Evolutionary conservation across 2,797 vertebrate species (phyloP), one percentile per base, ranked within the genome.

Genomic region (Danio aesculapii): DNA sequence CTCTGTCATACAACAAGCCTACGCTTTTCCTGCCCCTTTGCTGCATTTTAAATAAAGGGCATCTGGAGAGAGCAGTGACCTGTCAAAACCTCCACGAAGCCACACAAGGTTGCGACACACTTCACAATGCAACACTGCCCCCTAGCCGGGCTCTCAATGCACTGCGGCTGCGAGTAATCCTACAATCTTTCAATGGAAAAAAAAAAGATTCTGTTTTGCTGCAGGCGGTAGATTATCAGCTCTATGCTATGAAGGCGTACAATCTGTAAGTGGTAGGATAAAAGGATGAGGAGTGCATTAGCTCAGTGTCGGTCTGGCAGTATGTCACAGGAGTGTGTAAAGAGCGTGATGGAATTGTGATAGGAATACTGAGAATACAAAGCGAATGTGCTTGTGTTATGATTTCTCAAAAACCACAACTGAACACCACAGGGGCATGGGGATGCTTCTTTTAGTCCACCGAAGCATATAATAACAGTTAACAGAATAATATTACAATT

Each of bases 11-110:
- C 69, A 68, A 79, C 78, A 78, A 73, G 55, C 67, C 53, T 77
- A 81, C 55, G 30, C 75, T 68, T 43, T 79, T 47, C 43, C 47
- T 64, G 57, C 78, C 67, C 62, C 52, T 30, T 49, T 74, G 66
- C 79, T 86, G 81, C 52, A 86, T 85, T 85, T 84, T 71, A 79
- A 83, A 79, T 41, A 79, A 66, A 81, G 78, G 67, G 53, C 83
- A 81, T 79, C 57, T 79, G 47, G 59, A 70, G 69, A 69, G 84
- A 71, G 57, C 46, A 70, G 46, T 71, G 77, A 77, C 76, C 64
- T 71, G 55, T 43, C 47, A 79, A 53, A 53, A 19, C 49, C 71
- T 69, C 8, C 59, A 69, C 53, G 57, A 63, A 78, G 64, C 62
- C 53, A 73, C 79, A 74, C 64, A 14, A 17, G 58, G 19, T 66